phyloP scores from a whole-genome alignment of 2,888 invertebrate species.

The Melanargia galathea region DNA sequence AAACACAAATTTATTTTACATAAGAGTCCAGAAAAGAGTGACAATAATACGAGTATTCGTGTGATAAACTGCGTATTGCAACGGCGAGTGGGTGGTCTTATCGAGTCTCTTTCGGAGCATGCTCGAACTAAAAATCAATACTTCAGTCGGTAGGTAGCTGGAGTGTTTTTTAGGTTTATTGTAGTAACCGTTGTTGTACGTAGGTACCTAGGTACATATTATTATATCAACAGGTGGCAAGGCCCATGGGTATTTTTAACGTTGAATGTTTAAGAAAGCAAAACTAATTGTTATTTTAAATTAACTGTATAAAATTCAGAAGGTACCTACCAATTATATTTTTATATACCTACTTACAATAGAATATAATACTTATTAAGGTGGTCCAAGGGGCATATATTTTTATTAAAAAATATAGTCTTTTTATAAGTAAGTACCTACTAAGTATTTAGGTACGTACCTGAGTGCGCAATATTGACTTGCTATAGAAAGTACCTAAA shows the following conservation, averaged over 20 bases:
- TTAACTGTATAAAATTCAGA: too few relatives aligned
- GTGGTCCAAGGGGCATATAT: too few relatives aligned
- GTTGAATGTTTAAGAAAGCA: too few relatives aligned
- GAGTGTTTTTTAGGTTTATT: slow-evolving; percentile 40
- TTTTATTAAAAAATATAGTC: too few relatives aligned
- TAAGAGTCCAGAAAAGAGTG: neutral
- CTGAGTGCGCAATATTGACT: too few relatives aligned
- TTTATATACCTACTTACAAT: too few relatives aligned
- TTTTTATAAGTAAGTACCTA: too few relatives aligned
- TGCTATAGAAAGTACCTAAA: too few relatives aligned
- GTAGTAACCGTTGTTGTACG: slow-evolving; percentile 41
- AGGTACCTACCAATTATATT: too few relatives aligned
- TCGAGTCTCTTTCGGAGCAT: slow-evolving; percentile 61
- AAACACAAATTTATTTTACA: neutral
- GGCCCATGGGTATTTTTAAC: neutral
- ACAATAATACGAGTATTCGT: slow-evolving; percentile 1
- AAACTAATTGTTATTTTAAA: too few relatives aligned
- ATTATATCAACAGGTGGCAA: slow-evolving; percentile 59
- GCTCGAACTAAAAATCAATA: slow-evolving; percentile 77
- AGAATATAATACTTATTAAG: too few relatives aligned
- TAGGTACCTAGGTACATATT: slow-evolving; percentile 15
- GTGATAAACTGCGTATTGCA: slow-evolving; percentile 39
- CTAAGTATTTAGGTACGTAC: too few relatives aligned
- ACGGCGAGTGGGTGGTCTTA: slow-evolving; percentile 63
- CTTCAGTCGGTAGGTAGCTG: slow-evolving; percentile 36